Evolutionary conservation across 2,888 invertebrate species (phyloP).

Genomic region (Oxyteleia sp.): DNA sequence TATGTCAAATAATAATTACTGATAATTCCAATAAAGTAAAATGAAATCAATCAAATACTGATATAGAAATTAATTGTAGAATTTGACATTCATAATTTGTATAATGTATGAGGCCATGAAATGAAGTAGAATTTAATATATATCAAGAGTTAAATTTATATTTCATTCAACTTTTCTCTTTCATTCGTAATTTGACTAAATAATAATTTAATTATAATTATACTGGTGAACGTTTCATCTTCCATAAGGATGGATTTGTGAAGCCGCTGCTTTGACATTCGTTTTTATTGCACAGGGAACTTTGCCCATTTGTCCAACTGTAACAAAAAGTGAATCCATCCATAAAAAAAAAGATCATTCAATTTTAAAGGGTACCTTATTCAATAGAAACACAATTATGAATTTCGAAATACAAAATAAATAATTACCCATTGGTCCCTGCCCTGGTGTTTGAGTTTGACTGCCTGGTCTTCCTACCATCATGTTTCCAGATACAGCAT

Average conservation of each 20-base stretch:
- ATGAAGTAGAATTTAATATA: too few relatives aligned
- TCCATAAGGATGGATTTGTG: constrained; percentile 95
- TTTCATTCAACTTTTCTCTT: too few relatives aligned
- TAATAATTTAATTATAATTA: too few relatives aligned
- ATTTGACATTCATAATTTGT: too few relatives aligned
- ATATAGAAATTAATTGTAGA: too few relatives aligned
- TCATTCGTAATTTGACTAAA: too few relatives aligned
- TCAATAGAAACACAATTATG: background rate
- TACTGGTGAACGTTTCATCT: constrained; percentile 87
- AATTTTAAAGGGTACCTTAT: constrained; percentile 55
- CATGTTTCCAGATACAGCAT: constrained; percentile 83
- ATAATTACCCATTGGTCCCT: constrained; percentile 83
- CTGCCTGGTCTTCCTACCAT: constrained; percentile 86
- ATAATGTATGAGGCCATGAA: too few relatives aligned
- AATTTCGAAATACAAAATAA: constrained; percentile 1
- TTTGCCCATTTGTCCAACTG: constrained; percentile 91
- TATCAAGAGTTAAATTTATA: too few relatives aligned
- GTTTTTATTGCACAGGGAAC: constrained; percentile 97
- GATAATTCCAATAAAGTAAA: too few relatives aligned
- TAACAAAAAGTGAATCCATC: constrained; percentile 29
- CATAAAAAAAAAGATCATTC: too few relatives aligned
- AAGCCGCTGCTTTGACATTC: constrained; percentile 95
- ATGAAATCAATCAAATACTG: too few relatives aligned
- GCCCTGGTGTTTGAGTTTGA: constrained; percentile 84
- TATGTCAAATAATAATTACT: too few relatives aligned